Base-by-base conservation (phyloP, 2,797 vertebrate genomes). In the Coluber constrictor region DNA sequence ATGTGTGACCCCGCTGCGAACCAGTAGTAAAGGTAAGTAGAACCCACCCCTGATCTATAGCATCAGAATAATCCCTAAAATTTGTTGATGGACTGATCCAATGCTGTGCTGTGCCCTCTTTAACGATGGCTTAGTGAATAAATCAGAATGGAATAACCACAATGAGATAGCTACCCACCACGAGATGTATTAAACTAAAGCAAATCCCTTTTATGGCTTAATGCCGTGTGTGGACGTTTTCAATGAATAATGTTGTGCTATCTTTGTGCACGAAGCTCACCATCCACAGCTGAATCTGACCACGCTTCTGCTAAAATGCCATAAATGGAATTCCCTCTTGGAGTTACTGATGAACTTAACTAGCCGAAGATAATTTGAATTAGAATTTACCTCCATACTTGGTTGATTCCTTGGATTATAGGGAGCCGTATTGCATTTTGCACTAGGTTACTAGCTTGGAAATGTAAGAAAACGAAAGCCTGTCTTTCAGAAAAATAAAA, bases 221-320 rank as follows among this genome's bases (percentile, higher is more conserved):
- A 96, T 96, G 95, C 95, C 94, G 94, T 94, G 95, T 91, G 79
- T 88, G 94, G 23, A 94, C 96, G 92, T 94, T 95, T 94, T 27
- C 90, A 88, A 86, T 55, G 54, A 90, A 56, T 88, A 59, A 89
- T 54, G 54, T 74, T 61, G 88, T 74, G 0, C n/a, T 88, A n/a
- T 60, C 92, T 92, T 88, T 79, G 20, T 90, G 59, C 66, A 93
- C 10, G 61, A 87, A 93, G 11, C 70, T n/a, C 37, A 5, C 91
- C 66, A n/a, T 56, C 10, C 16, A 60, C 3, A 32, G 25, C 37
- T 83, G 1, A 94, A 18, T 20, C 37, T 91, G 55, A 94, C 94
- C n/a, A 0, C 10, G 91, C 90, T 92, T 93, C 88, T 92, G 47
- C 92, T 60, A 9, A 9, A 93, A 93, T 93, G 54, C 60, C 92